phyloP scores from a whole-genome alignment of 2,888 invertebrate genomes.

The Helleia helle region DNA sequence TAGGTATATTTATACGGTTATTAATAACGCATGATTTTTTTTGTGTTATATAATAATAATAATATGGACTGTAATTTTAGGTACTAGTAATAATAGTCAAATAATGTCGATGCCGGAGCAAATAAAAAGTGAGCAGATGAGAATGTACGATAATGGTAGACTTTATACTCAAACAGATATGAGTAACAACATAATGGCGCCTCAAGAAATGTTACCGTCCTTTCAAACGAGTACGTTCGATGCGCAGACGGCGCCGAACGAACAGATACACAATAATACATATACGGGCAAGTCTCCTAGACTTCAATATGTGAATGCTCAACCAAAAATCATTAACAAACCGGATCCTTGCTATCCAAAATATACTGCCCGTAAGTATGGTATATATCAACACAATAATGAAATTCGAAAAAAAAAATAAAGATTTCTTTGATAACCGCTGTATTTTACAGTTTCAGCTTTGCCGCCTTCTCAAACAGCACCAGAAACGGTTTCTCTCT shows the following conservation, averaged over 20 bases:
- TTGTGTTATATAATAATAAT: background rate
- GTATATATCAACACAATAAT: background rate
- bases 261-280: constrained; percentile 34
- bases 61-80: constrained; percentile 31
- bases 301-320: constrained; percentile 41
- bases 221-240: constrained; percentile 44
- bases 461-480: constrained; percentile 66
- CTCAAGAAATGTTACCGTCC: constrained; percentile 44
- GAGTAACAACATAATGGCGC: constrained; percentile 46
- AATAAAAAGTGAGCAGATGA: constrained; percentile 55
- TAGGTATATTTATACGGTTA: constrained; percentile 20
- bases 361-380: constrained; percentile 44
- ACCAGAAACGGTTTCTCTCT: constrained; percentile 62
- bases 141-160: constrained; percentile 49
- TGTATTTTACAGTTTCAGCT: constrained; percentile 22
- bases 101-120: constrained; percentile 52
- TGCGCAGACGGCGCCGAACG: constrained; percentile 30
- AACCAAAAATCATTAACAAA: constrained; percentile 45
- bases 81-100: constrained; percentile 57
- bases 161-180: constrained; percentile 51
- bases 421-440: background rate
- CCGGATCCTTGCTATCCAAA: constrained; percentile 45
- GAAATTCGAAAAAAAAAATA: background rate
- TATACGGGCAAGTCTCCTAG: constrained; percentile 41
- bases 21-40: background rate